phyloP scores from a whole-genome alignment of 2,113 vertebrate genomes.

The Guaruba guarouba region DNA sequence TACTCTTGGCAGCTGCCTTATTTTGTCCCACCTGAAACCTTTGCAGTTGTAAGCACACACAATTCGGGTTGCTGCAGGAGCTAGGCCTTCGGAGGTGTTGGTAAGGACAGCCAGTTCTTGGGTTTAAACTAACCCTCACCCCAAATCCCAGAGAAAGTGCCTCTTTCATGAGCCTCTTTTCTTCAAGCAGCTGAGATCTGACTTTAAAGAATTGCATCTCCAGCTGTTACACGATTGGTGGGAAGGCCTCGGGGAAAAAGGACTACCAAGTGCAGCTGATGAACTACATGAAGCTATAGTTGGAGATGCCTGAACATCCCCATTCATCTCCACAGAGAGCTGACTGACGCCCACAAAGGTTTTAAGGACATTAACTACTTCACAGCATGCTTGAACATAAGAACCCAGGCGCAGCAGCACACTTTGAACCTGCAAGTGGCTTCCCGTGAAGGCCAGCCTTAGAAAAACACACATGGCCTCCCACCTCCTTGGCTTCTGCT shows the following conservation, averaged over 20 bases:
- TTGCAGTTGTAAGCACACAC: background rate
- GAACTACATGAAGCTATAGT: background rate
- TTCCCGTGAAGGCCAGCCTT: background rate
- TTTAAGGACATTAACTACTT: slow-evolving; percentile 11
- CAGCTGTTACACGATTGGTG: slow-evolving; percentile 6
- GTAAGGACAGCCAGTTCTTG: background rate
- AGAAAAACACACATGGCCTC: background rate
- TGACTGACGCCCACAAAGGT: background rate
- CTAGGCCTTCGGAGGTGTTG: background rate
- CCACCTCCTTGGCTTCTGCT: background rate
- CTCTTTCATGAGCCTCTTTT: background rate
- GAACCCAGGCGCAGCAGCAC: background rate
- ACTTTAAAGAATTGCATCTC: background rate
- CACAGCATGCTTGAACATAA: background rate
- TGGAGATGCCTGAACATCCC: background rate
- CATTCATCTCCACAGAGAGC: slow-evolving; percentile 15
- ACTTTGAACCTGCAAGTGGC: background rate
- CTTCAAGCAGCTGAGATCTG: background rate
- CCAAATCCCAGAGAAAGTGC: background rate
- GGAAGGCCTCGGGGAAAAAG: background rate
- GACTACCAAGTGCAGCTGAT: background rate
- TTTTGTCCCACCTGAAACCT: background rate
- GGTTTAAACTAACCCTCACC: background rate
- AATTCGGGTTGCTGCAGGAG: background rate
- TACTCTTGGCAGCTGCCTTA: background rate